A percentile compares a stretch with the other conserved stretches of the same genome.
phyloP scores from a whole-genome alignment of 1,140 invertebrate genomes.

The Papilio helenus region DNA sequence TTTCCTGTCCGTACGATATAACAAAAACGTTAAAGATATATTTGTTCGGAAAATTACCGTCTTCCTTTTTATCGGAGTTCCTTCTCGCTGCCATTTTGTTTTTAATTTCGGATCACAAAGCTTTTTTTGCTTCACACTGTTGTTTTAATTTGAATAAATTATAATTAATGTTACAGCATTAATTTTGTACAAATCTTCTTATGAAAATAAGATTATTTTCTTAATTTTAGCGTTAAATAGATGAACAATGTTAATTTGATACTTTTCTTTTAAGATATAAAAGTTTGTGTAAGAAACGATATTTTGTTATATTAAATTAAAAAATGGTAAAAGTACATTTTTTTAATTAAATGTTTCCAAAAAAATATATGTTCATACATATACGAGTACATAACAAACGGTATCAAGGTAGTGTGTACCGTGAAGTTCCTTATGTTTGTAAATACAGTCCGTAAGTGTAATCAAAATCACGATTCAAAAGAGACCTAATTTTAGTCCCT shows the following conservation, averaged over 20 bases:
- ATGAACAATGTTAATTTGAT: neutral
- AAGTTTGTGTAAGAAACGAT: neutral
- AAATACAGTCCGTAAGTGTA: no score
- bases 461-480: no score
- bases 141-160: constrained; percentile 13
- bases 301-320: no score
- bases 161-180: neutral
- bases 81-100: constrained; percentile 19
- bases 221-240: neutral
- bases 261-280: neutral
- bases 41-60: constrained; percentile 36
- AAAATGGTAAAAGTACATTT: no score
- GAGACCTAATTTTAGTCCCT: no score
- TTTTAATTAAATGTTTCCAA: no score
- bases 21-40: constrained; percentile 37
- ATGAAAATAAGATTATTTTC: neutral
- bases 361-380: no score
- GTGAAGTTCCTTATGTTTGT: no score
- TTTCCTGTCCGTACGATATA: constrained; percentile 18
- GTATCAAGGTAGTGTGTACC: no score
- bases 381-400: no score
- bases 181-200: neutral
- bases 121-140: neutral
- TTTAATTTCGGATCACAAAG: constrained; percentile 26
- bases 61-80: constrained; percentile 32